Conservation (phyloP, 2,797 vertebrate genomes). For the Cirrhinus molitorella region DNA sequence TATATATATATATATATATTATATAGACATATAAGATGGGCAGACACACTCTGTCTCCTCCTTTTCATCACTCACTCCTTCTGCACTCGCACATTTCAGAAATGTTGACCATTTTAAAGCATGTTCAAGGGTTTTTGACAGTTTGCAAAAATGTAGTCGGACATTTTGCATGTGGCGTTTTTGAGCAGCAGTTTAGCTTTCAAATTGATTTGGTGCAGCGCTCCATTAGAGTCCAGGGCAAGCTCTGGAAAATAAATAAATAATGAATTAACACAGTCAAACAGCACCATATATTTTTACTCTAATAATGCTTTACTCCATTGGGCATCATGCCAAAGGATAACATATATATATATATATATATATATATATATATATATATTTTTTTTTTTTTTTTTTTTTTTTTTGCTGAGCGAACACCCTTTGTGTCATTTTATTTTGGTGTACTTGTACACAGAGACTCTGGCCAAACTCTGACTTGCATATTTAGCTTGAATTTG, state of each 20-base stretch:
- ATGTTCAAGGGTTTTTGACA: constrained; percentile 9
- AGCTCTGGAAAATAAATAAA: constrained; percentile 37
- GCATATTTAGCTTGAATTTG: neutral
- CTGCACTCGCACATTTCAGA: neutral
- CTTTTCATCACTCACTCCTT: constrained; percentile 12
- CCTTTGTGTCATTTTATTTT: constrained; percentile 7
- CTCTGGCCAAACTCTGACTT: constrained; percentile 17
- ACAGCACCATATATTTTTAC: constrained; percentile 16
- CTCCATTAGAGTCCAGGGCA: constrained; percentile 43
- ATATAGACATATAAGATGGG: neutral
- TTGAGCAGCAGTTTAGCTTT: constrained; percentile 35
- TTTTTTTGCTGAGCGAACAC: constrained; percentile 1
- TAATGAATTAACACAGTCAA: constrained; percentile 34
- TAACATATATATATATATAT: too few relatives aligned
- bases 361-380: too few relatives aligned
- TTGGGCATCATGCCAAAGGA: neutral
- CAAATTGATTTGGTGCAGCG: constrained; percentile 43
- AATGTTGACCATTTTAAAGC: neutral
- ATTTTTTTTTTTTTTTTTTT: too few relatives aligned
- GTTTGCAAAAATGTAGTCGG: neutral
- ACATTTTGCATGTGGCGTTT: neutral
- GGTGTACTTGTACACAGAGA: constrained; percentile 11
- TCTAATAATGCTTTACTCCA: constrained; percentile 28
- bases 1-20: too few relatives aligned
- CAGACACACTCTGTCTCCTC: neutral